Evolutionary conservation across 2,113 vertebrate genomes (phyloP).

Genomic region (Meleagris gallopavo): DNA sequence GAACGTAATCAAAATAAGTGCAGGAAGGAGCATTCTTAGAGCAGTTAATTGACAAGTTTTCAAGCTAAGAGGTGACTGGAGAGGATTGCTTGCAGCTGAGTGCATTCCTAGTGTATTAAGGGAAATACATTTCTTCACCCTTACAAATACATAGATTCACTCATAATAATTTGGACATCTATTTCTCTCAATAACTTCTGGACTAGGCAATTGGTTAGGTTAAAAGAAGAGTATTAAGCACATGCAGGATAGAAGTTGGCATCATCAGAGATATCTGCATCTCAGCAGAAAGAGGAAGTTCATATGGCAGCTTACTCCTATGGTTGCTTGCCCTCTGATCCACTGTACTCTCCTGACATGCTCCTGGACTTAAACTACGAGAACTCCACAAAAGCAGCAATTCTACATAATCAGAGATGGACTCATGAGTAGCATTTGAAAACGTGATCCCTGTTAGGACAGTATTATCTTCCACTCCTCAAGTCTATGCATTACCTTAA

Average conservation of each 20-base stretch:
- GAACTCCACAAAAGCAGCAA: not conserved
- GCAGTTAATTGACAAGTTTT: not conserved
- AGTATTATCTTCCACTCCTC: not conserved
- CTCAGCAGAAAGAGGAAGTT: not conserved
- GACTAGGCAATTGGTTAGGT: not conserved
- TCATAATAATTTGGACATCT: not conserved
- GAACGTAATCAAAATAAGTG: not conserved
- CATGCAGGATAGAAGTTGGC: not conserved
- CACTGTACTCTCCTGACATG: not conserved
- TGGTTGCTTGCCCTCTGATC: not conserved
- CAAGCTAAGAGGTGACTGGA: not conserved
- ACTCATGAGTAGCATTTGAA: not conserved
- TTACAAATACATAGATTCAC: not conserved
- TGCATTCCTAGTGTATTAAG: not conserved
- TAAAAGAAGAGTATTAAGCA: not conserved
- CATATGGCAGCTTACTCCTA: not conserved
- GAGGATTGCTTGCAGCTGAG: not conserved
- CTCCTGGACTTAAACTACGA: not conserved
- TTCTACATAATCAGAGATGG: not conserved
- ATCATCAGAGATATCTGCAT: not conserved
- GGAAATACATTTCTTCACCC: not conserved
- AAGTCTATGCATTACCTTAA: not conserved
- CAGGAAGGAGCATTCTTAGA: not conserved
- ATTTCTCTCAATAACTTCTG: not conserved
- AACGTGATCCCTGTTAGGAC: not conserved